Evolutionary conservation across 1,140 invertebrate species (phyloP).

Genomic region (Drosophila albomicans): DNA sequence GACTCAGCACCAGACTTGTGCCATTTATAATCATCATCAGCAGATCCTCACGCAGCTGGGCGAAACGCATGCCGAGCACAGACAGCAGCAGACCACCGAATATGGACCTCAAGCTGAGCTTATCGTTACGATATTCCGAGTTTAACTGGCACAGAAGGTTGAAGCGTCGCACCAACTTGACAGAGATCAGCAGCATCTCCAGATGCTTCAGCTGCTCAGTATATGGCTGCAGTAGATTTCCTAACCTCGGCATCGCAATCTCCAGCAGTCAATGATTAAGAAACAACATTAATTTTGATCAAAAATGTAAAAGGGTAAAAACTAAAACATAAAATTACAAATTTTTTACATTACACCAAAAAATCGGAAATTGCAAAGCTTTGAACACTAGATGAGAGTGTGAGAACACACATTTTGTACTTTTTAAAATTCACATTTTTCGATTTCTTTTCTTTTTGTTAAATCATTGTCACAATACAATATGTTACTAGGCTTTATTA

Average conservation of each 20-base stretch:
- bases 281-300: slow-evolving; percentile 7
- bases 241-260: background rate
- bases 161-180: slow-evolving; percentile 8
- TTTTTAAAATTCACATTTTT: no score
- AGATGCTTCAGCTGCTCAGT: background rate
- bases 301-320: background rate
- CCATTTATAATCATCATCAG: background rate
- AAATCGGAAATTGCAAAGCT: background rate
- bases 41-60: background rate
- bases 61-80: slow-evolving; percentile 17
- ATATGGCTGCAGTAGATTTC: background rate
- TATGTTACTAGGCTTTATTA: no score
- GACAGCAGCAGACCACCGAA: background rate
- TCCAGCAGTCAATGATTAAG: background rate
- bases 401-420: no score
- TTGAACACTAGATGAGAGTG: no score
- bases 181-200: background rate
- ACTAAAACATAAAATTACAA: background rate
- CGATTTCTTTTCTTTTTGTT: no score
- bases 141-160: background rate
- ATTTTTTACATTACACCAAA: background rate
- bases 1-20: background rate
- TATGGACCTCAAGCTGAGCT: background rate
- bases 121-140: background rate
- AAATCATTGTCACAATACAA: no score